Evolutionary conservation across 92 coral and sea anemone genomes (phyloP), one percentile per base, ranked within the genome.

Genomic region (Paramuricea clavata): DNA sequence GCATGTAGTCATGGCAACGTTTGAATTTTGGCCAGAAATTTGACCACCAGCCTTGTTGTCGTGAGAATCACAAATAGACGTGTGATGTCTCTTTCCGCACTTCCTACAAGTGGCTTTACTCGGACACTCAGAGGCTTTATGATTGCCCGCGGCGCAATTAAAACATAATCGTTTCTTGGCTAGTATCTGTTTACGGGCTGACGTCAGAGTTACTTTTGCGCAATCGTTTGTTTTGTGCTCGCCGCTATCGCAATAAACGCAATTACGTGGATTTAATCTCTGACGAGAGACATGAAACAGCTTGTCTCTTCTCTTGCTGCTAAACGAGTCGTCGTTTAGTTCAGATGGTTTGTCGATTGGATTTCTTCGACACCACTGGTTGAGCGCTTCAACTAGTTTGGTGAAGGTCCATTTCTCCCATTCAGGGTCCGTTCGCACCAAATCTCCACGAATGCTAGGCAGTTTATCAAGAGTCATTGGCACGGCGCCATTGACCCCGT

Each of bases 81-180:
- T 87, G 75, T 87, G 93, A 60, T 89, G 89, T 54, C 78, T 82
- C 44, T 36, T 81, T 17, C 35, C 89, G 56, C 93, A 91, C n/a
- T 12, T 59, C 69, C 83, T 85, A 54, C 87, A 91, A 34, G 83
- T 34, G 34, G 87, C 25, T 60, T 84, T 91, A 64, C 89, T 76
- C 41, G 81, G 81, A 72, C 91, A 91, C 17, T 42, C 73, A 36
- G 71, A 65, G 30, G 87, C 84, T 8, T 73, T 72, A 69, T 82
- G 91, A 16, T 41, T 89, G 6, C 90, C 85, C 2, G 87, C 86
- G 39, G 85, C 71, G 81, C 93, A 86, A 85, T 92, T 92, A 26
- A 92, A 92, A 72, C 93, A 93, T 33, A 92, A 69, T 61, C 90
- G 62, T 35, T 84, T 77, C n/a, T 79, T 82, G 83, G 85, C 57